Percentiles rank a stretch among this genome's conserved stretches.
These are phyloP conservation scores for Clitarchus hookeri DNA, from an alignment of 2,888 invertebrate species.

Conservation along the genomic window DNA sequence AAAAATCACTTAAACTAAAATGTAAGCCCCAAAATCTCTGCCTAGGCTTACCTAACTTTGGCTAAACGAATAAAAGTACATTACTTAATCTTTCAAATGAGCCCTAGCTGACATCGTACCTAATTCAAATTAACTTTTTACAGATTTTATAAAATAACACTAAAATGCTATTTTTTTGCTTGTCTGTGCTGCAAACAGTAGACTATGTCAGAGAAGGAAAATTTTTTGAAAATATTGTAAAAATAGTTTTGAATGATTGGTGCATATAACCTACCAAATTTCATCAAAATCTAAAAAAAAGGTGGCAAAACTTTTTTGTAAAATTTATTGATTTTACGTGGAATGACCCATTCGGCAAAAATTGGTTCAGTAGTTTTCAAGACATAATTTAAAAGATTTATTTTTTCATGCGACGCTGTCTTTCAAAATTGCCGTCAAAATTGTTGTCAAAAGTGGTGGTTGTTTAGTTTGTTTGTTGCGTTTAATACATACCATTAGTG, in stretches of 20 bases:
- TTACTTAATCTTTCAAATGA: slow-evolving; percentile 17
- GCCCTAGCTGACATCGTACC: not conserved
- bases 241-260: slow-evolving; percentile 16
- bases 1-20: not conserved
- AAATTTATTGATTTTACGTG: no score
- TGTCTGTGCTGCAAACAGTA: slow-evolving; percentile 11
- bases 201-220: not conserved
- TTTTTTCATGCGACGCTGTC: no score
- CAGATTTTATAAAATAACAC: slow-evolving; percentile 7
- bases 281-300: no score
- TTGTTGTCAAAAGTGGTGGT: no score
- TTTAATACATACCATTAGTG: no score
- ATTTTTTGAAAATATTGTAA: not conserved
- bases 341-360: no score
- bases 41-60: not conserved
- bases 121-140: not conserved
- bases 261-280: no score
- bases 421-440: no score
- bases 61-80: not conserved
- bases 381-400: no score
- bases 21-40: not conserved
- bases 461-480: no score
- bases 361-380: no score
- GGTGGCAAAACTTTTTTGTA: no score
- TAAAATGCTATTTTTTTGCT: not conserved